Evolutionary conservation across 2,113 vertebrate species (phyloP).

Genomic region (Passer montanus): DNA sequence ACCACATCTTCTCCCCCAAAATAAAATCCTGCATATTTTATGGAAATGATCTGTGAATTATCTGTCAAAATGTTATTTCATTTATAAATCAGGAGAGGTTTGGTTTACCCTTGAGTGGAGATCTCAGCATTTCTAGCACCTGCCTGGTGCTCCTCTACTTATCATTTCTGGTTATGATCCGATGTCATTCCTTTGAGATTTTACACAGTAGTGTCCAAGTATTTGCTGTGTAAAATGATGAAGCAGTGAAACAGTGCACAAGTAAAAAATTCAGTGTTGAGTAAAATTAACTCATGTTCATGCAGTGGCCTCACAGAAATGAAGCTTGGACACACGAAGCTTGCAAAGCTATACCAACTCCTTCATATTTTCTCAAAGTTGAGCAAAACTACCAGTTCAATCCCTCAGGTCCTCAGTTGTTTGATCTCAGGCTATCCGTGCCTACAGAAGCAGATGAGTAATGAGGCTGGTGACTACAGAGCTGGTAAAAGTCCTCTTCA

Average conservation of each 20-base stretch:
- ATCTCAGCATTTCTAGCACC: neutral
- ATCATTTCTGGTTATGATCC: neutral
- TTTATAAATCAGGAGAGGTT: neutral
- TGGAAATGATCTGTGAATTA: neutral
- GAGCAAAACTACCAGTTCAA: neutral
- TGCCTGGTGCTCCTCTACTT: neutral
- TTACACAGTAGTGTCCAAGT: neutral
- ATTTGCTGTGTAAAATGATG: neutral
- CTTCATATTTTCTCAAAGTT: neutral
- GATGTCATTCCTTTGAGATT: neutral
- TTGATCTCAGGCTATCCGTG: neutral
- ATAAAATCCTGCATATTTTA: rapidly evolving
- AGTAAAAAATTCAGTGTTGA: neutral
- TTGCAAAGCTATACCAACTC: neutral
- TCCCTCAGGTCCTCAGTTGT: neutral
- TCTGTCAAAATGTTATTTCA: neutral
- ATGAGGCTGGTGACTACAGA: neutral
- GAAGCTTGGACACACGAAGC: neutral
- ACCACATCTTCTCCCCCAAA: neutral
- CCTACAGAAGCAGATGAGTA: neutral
- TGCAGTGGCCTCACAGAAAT: neutral
- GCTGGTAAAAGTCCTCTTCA: neutral
- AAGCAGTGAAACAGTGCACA: neutral
- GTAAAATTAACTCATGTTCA: neutral
- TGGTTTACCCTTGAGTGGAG: neutral